Evolutionary conservation across 2,888 invertebrate species (phyloP), one percentile per base, ranked within the genome.

Genomic region (Caenorhabditis afra): DNA sequence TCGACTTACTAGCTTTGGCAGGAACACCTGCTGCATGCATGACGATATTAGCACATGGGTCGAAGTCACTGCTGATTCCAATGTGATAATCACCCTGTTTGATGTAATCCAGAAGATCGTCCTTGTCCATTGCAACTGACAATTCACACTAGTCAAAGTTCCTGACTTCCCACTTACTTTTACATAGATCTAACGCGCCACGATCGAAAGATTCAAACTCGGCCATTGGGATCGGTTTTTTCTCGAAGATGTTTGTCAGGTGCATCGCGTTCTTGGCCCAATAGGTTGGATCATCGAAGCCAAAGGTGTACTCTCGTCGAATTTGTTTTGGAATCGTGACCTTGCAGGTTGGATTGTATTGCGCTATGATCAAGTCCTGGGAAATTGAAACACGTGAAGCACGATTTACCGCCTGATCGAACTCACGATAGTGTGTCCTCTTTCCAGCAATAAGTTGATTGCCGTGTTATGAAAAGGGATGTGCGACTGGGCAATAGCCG

Each of bases 1-100:
- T 20, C 18, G n/a, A 58, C 62, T 65, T 16, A 79, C 79, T 67
- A 4, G 71, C 79, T 57, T 39, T 75, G 1, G 59, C 53, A 55
- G 74, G 70, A 39, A 79, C 61, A 8, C 70, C 65, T n/a, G 75
- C 80, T 0, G 73, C 66, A n/a, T 62, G 55, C 65, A 80, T 65
- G 52, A 80, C 61, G 5, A 71, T 57, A 49, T 58, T 61, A 1
- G 67, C 75, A 49, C 80, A 80, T n/a, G 75, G 73, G 65, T 80
- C 80, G 59, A 71, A 80, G 35, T 76, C 75, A 58, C 65, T 80
- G 35, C 57, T 61, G 10, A 80, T 22, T 16, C 70, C 80, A 44
- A 80, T 71, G 39, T 80, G 70, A 39, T 75, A 80, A 0, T 80
- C 44, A 3, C 67, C 75, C 3, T 59, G 35, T 29, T 68, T 58